Conservation (phyloP, 1,140 invertebrate genomes). For the Magallana ariakensis region DNA sequence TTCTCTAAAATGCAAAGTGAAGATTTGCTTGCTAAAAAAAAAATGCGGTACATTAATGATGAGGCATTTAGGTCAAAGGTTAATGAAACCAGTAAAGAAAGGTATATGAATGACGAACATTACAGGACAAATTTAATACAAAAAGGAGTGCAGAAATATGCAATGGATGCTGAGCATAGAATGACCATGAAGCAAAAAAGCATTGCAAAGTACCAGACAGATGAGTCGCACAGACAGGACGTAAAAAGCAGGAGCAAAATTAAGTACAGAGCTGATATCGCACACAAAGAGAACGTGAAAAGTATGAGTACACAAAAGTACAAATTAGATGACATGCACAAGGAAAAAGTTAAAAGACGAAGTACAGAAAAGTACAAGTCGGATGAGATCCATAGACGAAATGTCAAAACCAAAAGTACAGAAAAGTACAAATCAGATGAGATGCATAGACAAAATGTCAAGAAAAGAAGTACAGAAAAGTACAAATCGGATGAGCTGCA, state of each 20-base stretch:
- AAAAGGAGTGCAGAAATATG: neutral
- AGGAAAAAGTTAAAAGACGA: no score
- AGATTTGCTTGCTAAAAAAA: neutral
- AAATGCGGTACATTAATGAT: neutral
- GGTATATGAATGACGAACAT: neutral
- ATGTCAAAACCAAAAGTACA: no score
- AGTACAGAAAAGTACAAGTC: no score
- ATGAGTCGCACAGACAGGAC: neutral
- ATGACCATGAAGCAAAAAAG: neutral
- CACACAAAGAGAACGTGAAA: no score
- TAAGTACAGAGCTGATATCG: no score
- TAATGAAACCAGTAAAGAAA: neutral
- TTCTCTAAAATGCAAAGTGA: no score
- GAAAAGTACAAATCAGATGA: no score
- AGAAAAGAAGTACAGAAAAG: neutral
- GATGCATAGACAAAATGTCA: no score
- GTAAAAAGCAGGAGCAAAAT: neutral
- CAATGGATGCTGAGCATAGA: neutral
- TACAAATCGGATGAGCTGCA: neutral
- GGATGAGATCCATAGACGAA: no score
- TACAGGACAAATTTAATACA: neutral
- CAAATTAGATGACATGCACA: no score
- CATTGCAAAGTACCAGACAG: neutral
- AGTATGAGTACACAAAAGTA: no score
- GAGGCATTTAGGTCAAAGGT: neutral